These are phyloP conservation scores for Psephotus haematonotus DNA, from an alignment of 2,113 vertebrate genomes.

Conservation along the genomic window DNA sequence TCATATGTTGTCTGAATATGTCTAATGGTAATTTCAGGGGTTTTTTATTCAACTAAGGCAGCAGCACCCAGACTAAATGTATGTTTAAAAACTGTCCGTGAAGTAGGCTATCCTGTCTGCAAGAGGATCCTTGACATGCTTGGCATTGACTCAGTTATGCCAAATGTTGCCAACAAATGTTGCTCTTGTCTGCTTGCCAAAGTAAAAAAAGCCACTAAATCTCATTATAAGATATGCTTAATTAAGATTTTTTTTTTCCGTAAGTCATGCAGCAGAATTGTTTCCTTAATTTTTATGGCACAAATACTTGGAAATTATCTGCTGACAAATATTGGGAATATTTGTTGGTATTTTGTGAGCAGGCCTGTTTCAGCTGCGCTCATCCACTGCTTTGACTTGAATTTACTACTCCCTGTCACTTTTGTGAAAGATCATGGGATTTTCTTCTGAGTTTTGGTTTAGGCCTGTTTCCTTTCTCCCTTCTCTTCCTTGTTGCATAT, in stretches of 20 bases:
- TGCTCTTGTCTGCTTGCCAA: constrained; percentile 46
- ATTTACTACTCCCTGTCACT: neutral
- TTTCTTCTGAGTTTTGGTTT: neutral
- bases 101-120: constrained; percentile 36
- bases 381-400: neutral
- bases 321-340: neutral
- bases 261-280: neutral
- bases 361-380: neutral
- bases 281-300: neutral
- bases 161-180: constrained; percentile 65
- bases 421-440: neutral
- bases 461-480: neutral
- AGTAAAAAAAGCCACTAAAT: neutral
- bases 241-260: neutral
- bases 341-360: neutral
- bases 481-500: neutral
- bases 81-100: neutral
- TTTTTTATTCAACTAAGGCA: neutral
- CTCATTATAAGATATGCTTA: neutral
- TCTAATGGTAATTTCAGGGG: neutral
- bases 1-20: neutral
- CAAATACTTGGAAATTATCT: neutral
- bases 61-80: neutral
- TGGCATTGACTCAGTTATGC: constrained; percentile 32
- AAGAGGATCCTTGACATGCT: constrained; percentile 57